A percentile compares a stretch with the other conserved stretches of the same genome.
Evolutionary conservation across 2,797 vertebrate species (phyloP).

Genomic region (Sarcoramphus papa): DNA sequence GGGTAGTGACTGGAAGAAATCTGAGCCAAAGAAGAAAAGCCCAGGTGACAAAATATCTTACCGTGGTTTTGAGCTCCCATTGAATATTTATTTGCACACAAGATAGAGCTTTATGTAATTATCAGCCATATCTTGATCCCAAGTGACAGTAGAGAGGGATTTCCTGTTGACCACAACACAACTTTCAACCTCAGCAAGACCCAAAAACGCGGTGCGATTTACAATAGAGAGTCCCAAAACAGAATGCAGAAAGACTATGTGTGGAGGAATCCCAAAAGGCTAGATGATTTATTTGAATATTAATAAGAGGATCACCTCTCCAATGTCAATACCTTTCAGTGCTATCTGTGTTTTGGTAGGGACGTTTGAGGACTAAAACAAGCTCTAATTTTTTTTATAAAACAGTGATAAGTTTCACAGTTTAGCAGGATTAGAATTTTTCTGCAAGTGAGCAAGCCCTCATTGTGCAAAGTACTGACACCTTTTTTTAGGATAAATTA

Average conservation of each 20-base stretch:
- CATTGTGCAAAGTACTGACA: background rate
- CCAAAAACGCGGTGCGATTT: background rate
- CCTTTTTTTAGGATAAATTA: background rate
- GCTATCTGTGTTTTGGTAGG: background rate
- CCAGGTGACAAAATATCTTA: background rate
- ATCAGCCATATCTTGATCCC: background rate
- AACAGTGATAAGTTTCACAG: background rate
- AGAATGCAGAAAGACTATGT: background rate
- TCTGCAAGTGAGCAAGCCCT: background rate
- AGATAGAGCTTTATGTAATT: background rate
- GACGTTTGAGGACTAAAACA: background rate
- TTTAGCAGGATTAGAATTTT: background rate
- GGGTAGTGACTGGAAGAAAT: background rate
- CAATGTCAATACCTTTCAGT: background rate
- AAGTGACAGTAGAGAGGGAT: background rate
- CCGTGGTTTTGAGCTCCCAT: background rate
- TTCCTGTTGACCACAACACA: background rate
- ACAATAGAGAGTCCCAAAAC: background rate
- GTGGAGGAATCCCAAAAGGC: background rate
- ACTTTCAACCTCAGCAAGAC: background rate
- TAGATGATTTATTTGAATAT: background rate
- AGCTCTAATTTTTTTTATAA: background rate
- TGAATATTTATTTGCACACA: background rate
- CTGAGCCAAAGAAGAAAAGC: background rate
- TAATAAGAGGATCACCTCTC: rapidly evolving